A percentile compares a stretch with the other conserved stretches of the same genome.
Evolutionary conservation across 2,888 invertebrate genomes (phyloP).

Genomic region (Limnephilus rhombicus): DNA sequence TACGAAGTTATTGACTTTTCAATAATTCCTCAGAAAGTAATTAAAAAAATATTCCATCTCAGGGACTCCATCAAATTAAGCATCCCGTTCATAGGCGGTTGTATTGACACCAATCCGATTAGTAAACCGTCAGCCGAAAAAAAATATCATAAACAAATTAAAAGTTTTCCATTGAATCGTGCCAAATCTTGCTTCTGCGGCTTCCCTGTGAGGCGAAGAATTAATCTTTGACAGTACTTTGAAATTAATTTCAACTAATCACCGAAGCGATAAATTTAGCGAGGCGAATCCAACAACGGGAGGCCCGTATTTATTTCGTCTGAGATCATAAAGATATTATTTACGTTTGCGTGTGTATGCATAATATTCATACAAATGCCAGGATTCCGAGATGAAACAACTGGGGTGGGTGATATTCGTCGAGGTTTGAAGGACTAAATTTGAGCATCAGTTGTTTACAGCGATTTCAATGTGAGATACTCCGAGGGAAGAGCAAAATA

Average conservation of each 20-base stretch:
- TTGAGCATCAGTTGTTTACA: constrained; percentile 2
- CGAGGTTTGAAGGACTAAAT: constrained; percentile 29
- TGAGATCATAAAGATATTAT: constrained; percentile 42
- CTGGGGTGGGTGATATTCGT: not conserved
- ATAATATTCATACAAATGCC: constrained; percentile 31
- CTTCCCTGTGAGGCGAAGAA: constrained; percentile 25
- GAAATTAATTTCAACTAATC: constrained; percentile 55
- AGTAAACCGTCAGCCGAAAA: constrained; percentile 12
- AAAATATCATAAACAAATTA: constrained; percentile 33
- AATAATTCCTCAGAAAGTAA: not conserved
- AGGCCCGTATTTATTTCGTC: constrained; percentile 34
- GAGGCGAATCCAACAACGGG: constrained; percentile 14
- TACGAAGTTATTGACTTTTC: not conserved
- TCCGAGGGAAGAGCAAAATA: not conserved
- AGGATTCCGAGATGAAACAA: constrained; percentile 25
- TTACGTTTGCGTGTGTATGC: constrained; percentile 41
- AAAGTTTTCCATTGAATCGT: constrained; percentile 41
- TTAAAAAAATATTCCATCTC: not conserved
- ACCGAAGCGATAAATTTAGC: constrained; percentile 41
- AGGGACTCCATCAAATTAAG: not conserved
- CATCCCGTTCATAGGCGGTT: not conserved
- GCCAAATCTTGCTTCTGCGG: constrained; percentile 14
- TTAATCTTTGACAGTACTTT: constrained; percentile 51
- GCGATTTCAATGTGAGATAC: not conserved
- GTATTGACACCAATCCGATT: not conserved